Base-by-base conservation (phyloP, 2,797 vertebrate genomes). In the Myotis myotis region DNA sequence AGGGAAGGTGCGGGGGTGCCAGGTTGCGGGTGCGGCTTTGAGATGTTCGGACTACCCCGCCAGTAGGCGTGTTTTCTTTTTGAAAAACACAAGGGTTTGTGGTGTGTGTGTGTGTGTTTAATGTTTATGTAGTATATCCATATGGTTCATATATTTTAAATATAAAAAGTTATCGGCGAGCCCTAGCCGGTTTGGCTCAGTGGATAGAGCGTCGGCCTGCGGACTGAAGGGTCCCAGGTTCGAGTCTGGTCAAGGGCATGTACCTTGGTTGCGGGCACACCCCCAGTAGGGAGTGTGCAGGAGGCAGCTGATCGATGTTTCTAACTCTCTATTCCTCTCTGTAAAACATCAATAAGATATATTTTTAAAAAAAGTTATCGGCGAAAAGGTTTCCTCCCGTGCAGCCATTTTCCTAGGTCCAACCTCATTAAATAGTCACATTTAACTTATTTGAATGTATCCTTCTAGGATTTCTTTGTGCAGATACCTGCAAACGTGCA, bases 401-500 rank as follows among this genome's bases (percentile, higher is more conserved):
- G 20, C 30, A 85, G 20, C 7, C 17, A 1, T 90, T 41, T 71
- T 83, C 8, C 72, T 74, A 79, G 64, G 44, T 70, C 55, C 33
- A 11, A 41, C 19, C 22, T 23, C 36, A 47, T 41, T 76, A 86
- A 5, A 47, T 78, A 75, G 64, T 33, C 36, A 76, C 47, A 25
- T 87, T 66, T 83, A 47, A 9, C 28, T 66, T 28, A 30, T 70
- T 66, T 76, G 51, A 76, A 5, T 51, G 12, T 89, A 23, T 60
- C 16, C 22, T 79, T 51, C 30, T 53, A 25, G 22, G 51, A 68
- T 94, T 89, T 97, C 13, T 89, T 92, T 94, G 82, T 81, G 92
- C 78, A 94, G 91, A 91, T 80, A 51, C 16, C n/a, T 41, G 47
- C 71, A 64, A 62, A 60, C 94, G 10, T 33, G 41, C 55, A 66